Evolutionary conservation across 2,888 invertebrate species (phyloP).

Genomic region (Pammene aurita): DNA sequence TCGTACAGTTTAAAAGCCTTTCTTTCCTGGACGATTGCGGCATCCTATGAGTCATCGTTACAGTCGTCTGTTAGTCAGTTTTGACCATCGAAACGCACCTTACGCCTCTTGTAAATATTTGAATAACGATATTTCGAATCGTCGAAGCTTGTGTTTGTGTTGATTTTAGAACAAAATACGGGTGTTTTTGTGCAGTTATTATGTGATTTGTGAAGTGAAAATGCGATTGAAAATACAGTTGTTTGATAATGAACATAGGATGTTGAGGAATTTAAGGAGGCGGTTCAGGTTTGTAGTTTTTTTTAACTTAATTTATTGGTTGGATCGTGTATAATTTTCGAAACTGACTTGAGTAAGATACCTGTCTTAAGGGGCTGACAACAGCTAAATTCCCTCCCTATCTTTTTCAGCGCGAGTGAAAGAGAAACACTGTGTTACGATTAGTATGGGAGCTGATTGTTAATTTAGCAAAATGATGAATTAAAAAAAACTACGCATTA

Average conservation of each 20-base stretch:
- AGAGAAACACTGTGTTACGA: too few relatives aligned
- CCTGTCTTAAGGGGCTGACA: too few relatives aligned
- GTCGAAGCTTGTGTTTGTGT: not conserved
- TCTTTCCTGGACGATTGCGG: slow-evolving; percentile 44
- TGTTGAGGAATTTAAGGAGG: slow-evolving; percentile 57
- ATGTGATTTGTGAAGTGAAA: slow-evolving; percentile 46
- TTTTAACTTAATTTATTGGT: not conserved
- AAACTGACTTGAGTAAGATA: too few relatives aligned
- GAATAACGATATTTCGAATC: slow-evolving; percentile 65
- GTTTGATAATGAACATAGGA: slow-evolving; percentile 50
- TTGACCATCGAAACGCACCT: slow-evolving; percentile 56
- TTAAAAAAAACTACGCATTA: too few relatives aligned
- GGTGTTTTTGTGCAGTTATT: not conserved
- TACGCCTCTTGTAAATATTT: slow-evolving; percentile 69
- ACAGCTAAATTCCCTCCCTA: too few relatives aligned
- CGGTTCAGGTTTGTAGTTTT: slow-evolving; percentile 56
- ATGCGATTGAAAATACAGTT: slow-evolving; percentile 63
- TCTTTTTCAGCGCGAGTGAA: too few relatives aligned
- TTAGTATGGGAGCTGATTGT: too few relatives aligned
- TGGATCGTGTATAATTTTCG: too few relatives aligned
- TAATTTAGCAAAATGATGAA: too few relatives aligned
- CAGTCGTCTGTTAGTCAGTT: slow-evolving; percentile 62
- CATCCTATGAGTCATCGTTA: slow-evolving; percentile 70
- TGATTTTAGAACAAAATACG: not conserved
- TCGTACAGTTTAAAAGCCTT: slow-evolving; percentile 18